These are phyloP conservation scores for Carlito syrichta DNA, from an alignment of 2,113 vertebrate species.

Conservation along the genomic window DNA sequence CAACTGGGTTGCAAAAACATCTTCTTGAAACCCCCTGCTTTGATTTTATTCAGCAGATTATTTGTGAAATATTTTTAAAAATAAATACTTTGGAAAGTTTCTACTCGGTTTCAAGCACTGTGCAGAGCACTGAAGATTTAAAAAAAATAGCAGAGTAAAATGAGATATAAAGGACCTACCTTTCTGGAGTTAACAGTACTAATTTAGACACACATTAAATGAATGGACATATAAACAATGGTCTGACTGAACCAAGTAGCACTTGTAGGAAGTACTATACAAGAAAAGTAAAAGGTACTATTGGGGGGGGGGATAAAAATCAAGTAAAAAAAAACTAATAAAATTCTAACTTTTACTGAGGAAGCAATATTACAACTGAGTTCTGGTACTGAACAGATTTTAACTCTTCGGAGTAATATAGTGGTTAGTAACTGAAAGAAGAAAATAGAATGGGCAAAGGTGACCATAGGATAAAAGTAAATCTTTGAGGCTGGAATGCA, in stretches of 20 bases:
- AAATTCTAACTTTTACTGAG: not conserved
- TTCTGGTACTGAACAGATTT: not conserved
- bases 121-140: not conserved
- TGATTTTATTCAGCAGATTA: not conserved
- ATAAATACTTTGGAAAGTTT: not conserved
- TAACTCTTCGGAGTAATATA: not conserved
- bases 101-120: not conserved
- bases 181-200: not conserved
- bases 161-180: not conserved
- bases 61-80: not conserved
- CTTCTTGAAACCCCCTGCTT: too few relatives aligned
- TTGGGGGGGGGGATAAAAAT: not conserved
- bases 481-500: accelerated
- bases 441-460: not conserved
- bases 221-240: not conserved
- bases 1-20: too few relatives aligned
- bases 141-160: not conserved
- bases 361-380: not conserved
- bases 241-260: not conserved
- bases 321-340: not conserved
- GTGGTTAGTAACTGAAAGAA: not conserved
- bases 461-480: not conserved
- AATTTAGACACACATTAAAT: not conserved
- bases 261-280: not conserved
- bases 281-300: not conserved